A percentile compares a stretch with the other conserved stretches of the same genome.
These are phyloP conservation scores for Platycnemis pennipes DNA, from an alignment of 2,888 invertebrate genomes.

Conservation along the genomic window DNA sequence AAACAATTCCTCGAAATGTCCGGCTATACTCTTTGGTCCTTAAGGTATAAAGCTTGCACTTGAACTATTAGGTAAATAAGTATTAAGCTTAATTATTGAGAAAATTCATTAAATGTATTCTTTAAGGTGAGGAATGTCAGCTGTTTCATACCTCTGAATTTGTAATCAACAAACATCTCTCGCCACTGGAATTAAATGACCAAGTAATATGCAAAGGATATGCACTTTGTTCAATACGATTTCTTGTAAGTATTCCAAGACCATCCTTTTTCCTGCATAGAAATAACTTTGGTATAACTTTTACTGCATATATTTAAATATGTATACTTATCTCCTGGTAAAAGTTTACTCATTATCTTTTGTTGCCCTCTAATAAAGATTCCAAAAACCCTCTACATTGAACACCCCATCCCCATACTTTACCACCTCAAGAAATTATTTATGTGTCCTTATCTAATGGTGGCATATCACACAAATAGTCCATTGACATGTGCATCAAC, in stretches of 20 bases:
- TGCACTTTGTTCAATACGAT: conserved; percentile 84
- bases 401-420: too few relatives aligned
- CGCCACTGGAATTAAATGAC: conserved; percentile 79
- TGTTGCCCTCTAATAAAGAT: too few relatives aligned
- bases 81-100: background rate
- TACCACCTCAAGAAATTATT: too few relatives aligned
- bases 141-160: conserved; percentile 82
- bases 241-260: conserved; percentile 77
- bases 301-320: too few relatives aligned
- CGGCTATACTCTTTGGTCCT: conserved; percentile 84
- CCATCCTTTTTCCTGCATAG: conserved; percentile 48
- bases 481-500: too few relatives aligned
- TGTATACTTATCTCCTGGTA: too few relatives aligned
- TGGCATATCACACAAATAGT: too few relatives aligned
- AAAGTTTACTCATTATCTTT: too few relatives aligned
- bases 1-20: conserved; percentile 86
- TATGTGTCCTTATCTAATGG: too few relatives aligned
- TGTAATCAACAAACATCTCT: conserved; percentile 81
- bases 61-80: conserved; percentile 80
- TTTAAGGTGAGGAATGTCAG: background rate
- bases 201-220: conserved; percentile 81
- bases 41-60: conserved; percentile 86
- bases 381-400: too few relatives aligned
- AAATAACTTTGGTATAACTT: too few relatives aligned
- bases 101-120: background rate